These are phyloP conservation scores for Lepidurus apus DNA, from an alignment of 1,140 invertebrate species.

Conservation along the genomic window DNA sequence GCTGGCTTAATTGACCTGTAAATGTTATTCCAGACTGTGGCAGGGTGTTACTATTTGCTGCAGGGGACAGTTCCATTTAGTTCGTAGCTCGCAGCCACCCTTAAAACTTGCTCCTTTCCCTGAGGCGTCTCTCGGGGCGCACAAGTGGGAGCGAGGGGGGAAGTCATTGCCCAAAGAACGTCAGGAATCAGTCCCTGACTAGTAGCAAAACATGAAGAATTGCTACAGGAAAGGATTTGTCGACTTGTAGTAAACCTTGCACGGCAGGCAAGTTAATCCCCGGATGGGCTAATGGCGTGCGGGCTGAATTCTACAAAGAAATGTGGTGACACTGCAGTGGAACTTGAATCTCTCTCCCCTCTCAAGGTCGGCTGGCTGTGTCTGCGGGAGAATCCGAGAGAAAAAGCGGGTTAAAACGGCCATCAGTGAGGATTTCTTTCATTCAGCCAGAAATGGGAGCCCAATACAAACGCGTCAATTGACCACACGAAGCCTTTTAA, in stretches of 20 bases:
- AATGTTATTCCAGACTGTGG: not conserved
- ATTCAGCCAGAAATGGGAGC: not conserved
- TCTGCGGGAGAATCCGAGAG: not conserved
- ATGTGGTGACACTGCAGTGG: not conserved
- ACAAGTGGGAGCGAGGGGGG: too few species aligned
- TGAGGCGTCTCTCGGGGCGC: too few species aligned
- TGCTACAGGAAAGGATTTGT: too few species aligned
- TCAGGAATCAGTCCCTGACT: too few species aligned
- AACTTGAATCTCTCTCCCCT: not conserved
- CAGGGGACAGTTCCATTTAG: not conserved
- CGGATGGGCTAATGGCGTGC: not conserved
- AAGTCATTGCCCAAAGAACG: too few species aligned
- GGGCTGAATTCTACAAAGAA: not conserved
- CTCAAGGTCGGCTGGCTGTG: not conserved
- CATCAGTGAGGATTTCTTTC: not conserved
- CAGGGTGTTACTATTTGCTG: not conserved
- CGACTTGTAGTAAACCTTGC: too few species aligned
- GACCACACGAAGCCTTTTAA: not conserved
- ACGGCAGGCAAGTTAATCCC: not conserved
- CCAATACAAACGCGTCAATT: not conserved
- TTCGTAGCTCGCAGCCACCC: too few species aligned
- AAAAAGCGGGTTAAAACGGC: not conserved
- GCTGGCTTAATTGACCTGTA: not conserved
- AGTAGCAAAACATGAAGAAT: too few species aligned
- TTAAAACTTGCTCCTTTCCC: too few species aligned